These are phyloP conservation scores for Arenaria interpres DNA, from an alignment of 2,113 vertebrate species.

Conservation along the genomic window DNA sequence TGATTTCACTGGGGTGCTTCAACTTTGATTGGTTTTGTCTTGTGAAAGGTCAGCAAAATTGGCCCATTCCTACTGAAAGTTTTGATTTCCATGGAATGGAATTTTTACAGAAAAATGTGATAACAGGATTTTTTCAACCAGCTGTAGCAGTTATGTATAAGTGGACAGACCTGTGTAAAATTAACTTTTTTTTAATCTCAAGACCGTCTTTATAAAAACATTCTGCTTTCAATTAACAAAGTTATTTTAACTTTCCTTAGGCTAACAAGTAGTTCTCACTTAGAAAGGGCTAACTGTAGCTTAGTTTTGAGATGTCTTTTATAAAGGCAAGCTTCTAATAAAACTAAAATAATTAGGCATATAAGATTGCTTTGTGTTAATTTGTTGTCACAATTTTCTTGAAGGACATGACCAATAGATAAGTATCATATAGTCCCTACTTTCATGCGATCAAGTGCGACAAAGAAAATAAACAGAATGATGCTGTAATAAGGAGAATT, in stretches of 20 bases:
- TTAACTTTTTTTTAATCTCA: not conserved
- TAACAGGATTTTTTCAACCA: not conserved
- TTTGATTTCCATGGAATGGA: not conserved
- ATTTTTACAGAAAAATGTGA: not conserved
- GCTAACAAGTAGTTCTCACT: not conserved
- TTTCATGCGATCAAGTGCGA: not conserved
- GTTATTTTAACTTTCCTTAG: not conserved
- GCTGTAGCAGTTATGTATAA: not conserved
- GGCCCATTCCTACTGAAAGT: not conserved
- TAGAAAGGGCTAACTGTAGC: not conserved
- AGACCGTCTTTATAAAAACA: not conserved
- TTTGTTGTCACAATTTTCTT: not conserved
- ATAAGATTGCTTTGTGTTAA: not conserved
- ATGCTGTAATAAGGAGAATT: not conserved
- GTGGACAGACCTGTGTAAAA: not conserved
- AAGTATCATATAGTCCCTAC: not conserved
- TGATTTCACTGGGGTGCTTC: not conserved
- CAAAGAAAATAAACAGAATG: not conserved
- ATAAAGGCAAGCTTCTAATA: not conserved
- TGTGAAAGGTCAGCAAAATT: not conserved
- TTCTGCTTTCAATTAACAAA: not conserved
- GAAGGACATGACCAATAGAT: not conserved
- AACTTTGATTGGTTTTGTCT: not conserved
- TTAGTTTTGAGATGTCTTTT: not conserved
- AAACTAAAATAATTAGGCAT: not conserved